Evolutionary conservation across 1,140 invertebrate species (phyloP).

Genomic region (Cydia strobilella): DNA sequence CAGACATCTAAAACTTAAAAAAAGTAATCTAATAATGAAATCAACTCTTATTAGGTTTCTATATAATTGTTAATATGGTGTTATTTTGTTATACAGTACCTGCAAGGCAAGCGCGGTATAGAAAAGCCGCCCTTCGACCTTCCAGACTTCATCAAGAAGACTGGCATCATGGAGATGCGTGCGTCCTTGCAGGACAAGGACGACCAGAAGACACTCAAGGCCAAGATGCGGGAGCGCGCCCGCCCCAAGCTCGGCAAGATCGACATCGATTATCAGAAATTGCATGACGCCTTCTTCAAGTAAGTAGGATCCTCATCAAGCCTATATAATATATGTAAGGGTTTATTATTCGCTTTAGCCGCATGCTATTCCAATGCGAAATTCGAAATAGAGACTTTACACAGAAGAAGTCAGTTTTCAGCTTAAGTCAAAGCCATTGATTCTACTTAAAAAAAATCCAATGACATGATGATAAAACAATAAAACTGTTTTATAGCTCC

Average conservation of each 20-base stretch:
- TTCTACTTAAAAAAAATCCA: too few relatives aligned
- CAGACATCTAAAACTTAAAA: too few relatives aligned
- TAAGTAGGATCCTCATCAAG: conserved; percentile 60
- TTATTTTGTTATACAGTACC: conserved; percentile 61
- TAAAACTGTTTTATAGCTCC: too few relatives aligned
- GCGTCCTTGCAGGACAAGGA: conserved; percentile 99
- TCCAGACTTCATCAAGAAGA: conserved; percentile 99
- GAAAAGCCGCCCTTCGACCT: conserved; percentile 99
- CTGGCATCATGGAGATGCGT: conserved; percentile 99
- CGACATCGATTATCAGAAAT: conserved; percentile 99
- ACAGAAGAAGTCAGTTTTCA: too few relatives aligned
- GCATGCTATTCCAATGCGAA: too few relatives aligned
- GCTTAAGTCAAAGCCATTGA: too few relatives aligned
- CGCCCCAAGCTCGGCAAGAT: conserved; percentile 99
- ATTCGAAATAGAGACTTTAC: too few relatives aligned
- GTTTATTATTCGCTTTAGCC: too few relatives aligned
- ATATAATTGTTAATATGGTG: background rate
- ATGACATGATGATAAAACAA: too few relatives aligned
- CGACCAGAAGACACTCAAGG: conserved; percentile 97
- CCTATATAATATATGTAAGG: too few relatives aligned
- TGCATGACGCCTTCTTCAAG: conserved; percentile 99
- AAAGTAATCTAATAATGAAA: too few relatives aligned
- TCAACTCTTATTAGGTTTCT: background rate
- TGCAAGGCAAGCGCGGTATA: conserved; percentile 98
- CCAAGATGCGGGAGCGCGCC: conserved; percentile 98